phyloP scores from a whole-genome alignment of 2,888 invertebrate genomes.

The Antheraea yamamai region DNA sequence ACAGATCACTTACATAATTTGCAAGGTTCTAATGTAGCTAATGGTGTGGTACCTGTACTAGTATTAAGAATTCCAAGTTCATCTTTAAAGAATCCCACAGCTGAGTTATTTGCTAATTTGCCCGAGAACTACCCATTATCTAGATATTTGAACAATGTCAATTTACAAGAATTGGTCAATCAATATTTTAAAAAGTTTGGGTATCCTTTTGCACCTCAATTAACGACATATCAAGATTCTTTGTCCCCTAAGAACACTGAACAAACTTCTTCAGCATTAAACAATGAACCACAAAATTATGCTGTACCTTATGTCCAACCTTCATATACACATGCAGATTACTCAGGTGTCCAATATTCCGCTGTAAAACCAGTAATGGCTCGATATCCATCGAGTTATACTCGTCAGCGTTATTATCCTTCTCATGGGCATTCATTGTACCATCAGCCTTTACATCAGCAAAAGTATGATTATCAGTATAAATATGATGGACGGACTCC shows the following conservation, averaged over 20 bases:
- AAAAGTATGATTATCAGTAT: slow-evolving; percentile 64
- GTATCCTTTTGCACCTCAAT: slow-evolving; percentile 65
- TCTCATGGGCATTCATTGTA: slow-evolving; percentile 58
- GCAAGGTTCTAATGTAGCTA: slow-evolving; percentile 59
- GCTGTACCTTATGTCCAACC: slow-evolving; percentile 67
- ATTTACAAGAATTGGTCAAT: slow-evolving; percentile 79
- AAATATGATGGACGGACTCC: slow-evolving; percentile 57
- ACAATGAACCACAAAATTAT: slow-evolving; percentile 62
- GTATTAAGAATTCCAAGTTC: slow-evolving; percentile 82
- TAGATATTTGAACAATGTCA: slow-evolving; percentile 77
- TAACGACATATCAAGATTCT: slow-evolving; percentile 60
- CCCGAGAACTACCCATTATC: slow-evolving; percentile 81
- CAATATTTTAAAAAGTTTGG: slow-evolving; percentile 78
- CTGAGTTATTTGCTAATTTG: slow-evolving; percentile 79
- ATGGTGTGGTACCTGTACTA: slow-evolving; percentile 81
- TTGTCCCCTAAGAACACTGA: slow-evolving; percentile 40
- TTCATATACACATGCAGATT: slow-evolving; percentile 68
- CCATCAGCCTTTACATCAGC: slow-evolving; percentile 56
- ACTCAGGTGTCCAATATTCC: slow-evolving; percentile 74
- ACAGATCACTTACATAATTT: slow-evolving; percentile 67
- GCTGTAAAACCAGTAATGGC: slow-evolving; percentile 78
- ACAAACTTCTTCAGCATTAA: slow-evolving; percentile 34
- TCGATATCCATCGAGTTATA: slow-evolving; percentile 64
- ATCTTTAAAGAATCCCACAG: slow-evolving; percentile 76
- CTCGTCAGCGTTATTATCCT: slow-evolving; percentile 53